Conservation (phyloP, 2,113 vertebrate genomes). For the Leptocoma aspasia region DNA sequence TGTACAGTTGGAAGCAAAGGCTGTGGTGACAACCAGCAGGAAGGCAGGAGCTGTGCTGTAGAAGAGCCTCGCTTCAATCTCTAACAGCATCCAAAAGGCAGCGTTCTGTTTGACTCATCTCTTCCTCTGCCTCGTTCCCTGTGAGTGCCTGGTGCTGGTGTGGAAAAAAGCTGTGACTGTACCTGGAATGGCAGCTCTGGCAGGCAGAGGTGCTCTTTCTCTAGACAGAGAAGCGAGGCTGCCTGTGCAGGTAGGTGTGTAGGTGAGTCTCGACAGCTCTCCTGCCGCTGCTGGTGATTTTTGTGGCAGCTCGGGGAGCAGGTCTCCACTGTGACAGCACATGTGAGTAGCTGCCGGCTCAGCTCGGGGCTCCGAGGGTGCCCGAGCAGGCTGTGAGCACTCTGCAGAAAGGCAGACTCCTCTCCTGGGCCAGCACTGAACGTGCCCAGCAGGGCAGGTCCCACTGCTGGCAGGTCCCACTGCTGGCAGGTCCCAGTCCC, state of each 20-base stretch:
- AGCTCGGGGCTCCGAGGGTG: rapidly evolving
- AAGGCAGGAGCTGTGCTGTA: neutral
- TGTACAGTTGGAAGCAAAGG: neutral
- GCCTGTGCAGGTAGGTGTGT: neutral
- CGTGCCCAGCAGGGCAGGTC: neutral
- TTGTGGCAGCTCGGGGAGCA: neutral
- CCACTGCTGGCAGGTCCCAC: rapidly evolving
- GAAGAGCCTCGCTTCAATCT: neutral
- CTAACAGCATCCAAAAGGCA: neutral
- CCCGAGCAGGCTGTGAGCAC: rapidly evolving
- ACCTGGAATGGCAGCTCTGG: neutral
- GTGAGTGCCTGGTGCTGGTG: neutral
- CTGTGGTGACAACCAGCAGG: neutral
- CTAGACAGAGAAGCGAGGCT: neutral
- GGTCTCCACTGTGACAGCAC: neutral
- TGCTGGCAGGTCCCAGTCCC: neutral
- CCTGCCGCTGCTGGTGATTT: neutral
- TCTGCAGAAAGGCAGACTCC: rapidly evolving
- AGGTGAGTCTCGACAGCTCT: neutral
- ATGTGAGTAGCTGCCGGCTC: neutral
- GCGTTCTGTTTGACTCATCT: neutral
- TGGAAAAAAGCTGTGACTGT: neutral
- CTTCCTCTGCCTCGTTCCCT: neutral
- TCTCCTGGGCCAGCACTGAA: neutral
- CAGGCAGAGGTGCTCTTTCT: neutral